Conservation (phyloP, 2,888 invertebrate genomes). For the Sepioteuthis lessoniana region DNA sequence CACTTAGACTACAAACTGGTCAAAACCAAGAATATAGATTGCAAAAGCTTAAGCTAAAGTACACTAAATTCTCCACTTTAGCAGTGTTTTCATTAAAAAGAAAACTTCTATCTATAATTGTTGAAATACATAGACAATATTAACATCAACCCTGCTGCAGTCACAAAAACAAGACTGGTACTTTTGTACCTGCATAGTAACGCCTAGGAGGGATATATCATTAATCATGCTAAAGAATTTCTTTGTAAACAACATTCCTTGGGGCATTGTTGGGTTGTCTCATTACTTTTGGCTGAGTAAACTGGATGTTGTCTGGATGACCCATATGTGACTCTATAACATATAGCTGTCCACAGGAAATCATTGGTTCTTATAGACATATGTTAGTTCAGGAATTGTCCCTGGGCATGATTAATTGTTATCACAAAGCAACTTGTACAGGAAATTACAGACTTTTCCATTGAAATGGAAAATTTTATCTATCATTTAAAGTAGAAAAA, state of each 20-base stretch:
- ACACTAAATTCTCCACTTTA: neutral
- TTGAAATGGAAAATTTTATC: neutral
- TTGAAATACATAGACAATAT: neutral
- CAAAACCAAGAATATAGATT: neutral
- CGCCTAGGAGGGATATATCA: neutral
- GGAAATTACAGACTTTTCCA: constrained; percentile 4
- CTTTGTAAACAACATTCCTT: constrained; percentile 33
- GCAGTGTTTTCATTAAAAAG: neutral
- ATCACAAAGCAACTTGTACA: neutral
- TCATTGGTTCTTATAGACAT: constrained; percentile 16
- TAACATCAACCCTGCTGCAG: neutral
- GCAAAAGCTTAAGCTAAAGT: neutral
- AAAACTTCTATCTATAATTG: neutral
- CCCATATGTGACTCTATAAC: neutral
- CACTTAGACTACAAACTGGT: neutral
- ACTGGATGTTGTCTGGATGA: neutral
- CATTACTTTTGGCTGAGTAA: neutral
- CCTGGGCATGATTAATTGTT: neutral
- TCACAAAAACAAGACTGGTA: neutral
- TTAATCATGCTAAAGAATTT: neutral
- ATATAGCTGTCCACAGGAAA: neutral
- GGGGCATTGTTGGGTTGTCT: neutral
- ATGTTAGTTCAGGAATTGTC: neutral
- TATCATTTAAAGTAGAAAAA: neutral
- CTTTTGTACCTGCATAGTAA: neutral